phyloP scores from a whole-genome alignment of 2,113 vertebrate genomes.

The Chloroceryle aenea region DNA sequence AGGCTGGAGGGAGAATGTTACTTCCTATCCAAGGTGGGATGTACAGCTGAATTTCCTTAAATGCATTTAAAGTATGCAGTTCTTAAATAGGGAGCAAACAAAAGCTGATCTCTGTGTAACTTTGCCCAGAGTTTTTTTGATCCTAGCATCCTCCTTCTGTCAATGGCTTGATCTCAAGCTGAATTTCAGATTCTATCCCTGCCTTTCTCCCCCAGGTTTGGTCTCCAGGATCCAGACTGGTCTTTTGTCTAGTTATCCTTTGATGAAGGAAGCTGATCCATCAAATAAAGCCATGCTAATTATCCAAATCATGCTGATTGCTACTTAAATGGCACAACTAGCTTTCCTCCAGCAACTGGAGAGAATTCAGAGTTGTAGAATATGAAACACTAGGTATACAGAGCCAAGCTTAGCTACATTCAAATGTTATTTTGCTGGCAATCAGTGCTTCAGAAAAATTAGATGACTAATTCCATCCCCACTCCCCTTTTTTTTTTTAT shows the following conservation, averaged over 20 bases:
- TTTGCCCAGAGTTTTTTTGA: neutral
- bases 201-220: neutral
- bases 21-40: neutral
- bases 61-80: neutral
- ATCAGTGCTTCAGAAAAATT: neutral
- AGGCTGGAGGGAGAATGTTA: neutral
- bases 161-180: neutral
- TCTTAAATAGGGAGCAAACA: neutral
- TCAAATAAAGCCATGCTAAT: neutral
- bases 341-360: neutral
- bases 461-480: neutral
- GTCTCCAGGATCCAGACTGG: neutral
- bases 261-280: neutral
- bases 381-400: neutral
- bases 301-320: neutral
- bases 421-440: neutral
- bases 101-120: neutral
- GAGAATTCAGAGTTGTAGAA: neutral
- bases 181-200: neutral
- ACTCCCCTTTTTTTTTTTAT: neutral
- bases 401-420: neutral
- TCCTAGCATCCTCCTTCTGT: neutral
- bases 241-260: neutral
- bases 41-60: neutral
- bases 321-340: neutral